These are phyloP conservation scores for Arge pagana DNA, from an alignment of 2,888 invertebrate genomes.

Conservation along the genomic window DNA sequence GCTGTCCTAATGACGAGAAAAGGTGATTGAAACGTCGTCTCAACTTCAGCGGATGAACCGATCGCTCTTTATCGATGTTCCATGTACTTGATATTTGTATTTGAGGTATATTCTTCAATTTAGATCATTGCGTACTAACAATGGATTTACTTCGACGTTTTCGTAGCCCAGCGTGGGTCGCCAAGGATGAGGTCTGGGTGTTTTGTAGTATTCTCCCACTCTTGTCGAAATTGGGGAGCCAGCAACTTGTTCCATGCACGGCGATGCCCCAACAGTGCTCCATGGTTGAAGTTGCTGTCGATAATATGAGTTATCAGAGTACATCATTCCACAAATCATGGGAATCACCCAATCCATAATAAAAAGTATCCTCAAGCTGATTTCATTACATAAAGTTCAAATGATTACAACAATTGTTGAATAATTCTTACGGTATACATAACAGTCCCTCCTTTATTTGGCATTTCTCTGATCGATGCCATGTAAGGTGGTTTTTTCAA, in stretches of 20 bases:
- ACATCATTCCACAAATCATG: neutral
- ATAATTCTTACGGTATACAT: constrained; percentile 24
- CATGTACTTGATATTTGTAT: too few relatives aligned
- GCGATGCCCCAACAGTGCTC: constrained; percentile 65
- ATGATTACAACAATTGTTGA: neutral
- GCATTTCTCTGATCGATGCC: neutral
- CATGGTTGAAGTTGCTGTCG: constrained; percentile 79
- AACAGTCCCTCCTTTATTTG: constrained; percentile 15
- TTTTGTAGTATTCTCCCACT: constrained; percentile 72
- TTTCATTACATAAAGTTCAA: neutral
- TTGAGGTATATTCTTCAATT: too few relatives aligned
- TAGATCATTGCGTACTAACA: too few relatives aligned
- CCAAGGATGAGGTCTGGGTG: constrained; percentile 79
- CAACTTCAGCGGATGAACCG: neutral
- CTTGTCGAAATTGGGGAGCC: constrained; percentile 65
- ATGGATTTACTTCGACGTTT: constrained; percentile 73
- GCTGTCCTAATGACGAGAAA: constrained; percentile 63
- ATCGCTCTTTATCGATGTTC: too few relatives aligned
- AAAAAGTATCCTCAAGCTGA: neutral
- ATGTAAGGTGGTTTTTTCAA: neutral
- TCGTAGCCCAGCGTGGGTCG: constrained; percentile 79
- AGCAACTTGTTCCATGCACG: constrained; percentile 65
- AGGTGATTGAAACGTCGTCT: neutral
- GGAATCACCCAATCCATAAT: neutral
- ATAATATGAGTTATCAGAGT: neutral